Base-by-base conservation (phyloP, 2,797 vertebrate genomes). In the Cynodonichthys magdalenae region DNA sequence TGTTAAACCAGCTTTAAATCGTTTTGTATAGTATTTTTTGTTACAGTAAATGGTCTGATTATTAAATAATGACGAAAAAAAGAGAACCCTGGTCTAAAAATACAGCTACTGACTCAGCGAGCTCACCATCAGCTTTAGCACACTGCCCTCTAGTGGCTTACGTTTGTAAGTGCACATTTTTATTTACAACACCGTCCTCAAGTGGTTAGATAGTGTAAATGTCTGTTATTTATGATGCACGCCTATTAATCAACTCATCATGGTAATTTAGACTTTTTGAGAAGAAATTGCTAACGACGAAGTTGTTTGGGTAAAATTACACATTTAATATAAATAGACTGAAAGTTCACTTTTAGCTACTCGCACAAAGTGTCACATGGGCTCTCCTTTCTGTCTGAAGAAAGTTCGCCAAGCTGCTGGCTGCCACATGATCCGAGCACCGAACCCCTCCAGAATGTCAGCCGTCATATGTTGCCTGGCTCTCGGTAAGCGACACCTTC, bases 341-440 rank as follows among this genome's bases (percentile, higher is more conserved):
- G n/a, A 44, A 44, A 15, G 15, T 5, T 6, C 42, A 44, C 4
- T 14, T 42, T 15, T 17, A 44, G 41, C 15, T 44, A 15, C 15
- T 15, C 41, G 6, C 29, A 31, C 29, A 31, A 15, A n/a, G 15
- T 4, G 39, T 19, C 11, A 41, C n/a, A n/a, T n/a, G n/a, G n/a
- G n/a, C n/a, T n/a, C n/a, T n/a, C n/a, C n/a, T n/a, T n/a, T n/a
- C n/a, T n/a, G n/a, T n/a, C n/a, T n/a, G 42, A 53, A 60, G 58
- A 51, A 51, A 79, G 45, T 59, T 64, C 57, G 0, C 45, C 57
- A n/a, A 24, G 59, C 48, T 66, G 79, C 75, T 74, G 28, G 59
- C 48, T 66, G 79, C 75, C 75, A 88, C 72, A 71, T 81, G 85
- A 88, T 69, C 75, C 69, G 27, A n/a, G 47, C 0, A 34, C 73